These are phyloP conservation scores for Craterocephalus amniculus DNA, from an alignment of 2,797 vertebrate genomes.

Conservation along the genomic window DNA sequence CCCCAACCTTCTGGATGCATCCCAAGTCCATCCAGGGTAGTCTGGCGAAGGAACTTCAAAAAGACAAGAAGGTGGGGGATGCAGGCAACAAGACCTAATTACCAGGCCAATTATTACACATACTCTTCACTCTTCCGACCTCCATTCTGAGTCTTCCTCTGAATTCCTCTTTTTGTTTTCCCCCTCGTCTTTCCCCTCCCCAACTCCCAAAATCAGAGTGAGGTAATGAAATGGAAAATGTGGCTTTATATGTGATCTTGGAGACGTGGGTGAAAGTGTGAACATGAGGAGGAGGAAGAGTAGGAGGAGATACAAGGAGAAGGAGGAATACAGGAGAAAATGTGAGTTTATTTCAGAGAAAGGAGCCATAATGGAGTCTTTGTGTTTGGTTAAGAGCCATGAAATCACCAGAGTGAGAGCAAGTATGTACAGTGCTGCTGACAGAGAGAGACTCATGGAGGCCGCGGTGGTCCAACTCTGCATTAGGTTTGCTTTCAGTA, in stretches of 20 bases:
- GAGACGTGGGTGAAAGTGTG: constrained; percentile 54
- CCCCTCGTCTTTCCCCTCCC: neutral
- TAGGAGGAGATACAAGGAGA: constrained; percentile 21
- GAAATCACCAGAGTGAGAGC: constrained; percentile 76
- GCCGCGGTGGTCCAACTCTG: neutral
- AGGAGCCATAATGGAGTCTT: constrained; percentile 74
- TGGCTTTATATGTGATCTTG: constrained; percentile 23
- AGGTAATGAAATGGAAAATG: constrained; percentile 54
- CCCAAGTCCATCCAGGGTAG: constrained; percentile 59
- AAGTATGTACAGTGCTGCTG: constrained; percentile 58
- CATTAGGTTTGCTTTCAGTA: constrained; percentile 7
- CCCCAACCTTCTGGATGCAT: constrained; percentile 49
- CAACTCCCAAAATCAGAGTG: constrained; percentile 12
- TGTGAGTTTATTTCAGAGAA: constrained; percentile 57
- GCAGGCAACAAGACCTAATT: constrained; percentile 55
- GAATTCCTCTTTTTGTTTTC: neutral
- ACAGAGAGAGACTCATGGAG: neutral
- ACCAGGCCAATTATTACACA: constrained; percentile 48
- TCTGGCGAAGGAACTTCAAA: constrained; percentile 66
- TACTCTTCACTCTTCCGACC: constrained; percentile 2
- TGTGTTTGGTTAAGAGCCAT: constrained; percentile 80
- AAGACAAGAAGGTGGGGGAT: constrained; percentile 22
- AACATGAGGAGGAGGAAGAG: constrained; percentile 45
- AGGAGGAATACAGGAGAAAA: constrained; percentile 24
- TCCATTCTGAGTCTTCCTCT: neutral